Conservation (phyloP, 2,888 invertebrate species). For the Disparrhopalites patrizii region DNA sequence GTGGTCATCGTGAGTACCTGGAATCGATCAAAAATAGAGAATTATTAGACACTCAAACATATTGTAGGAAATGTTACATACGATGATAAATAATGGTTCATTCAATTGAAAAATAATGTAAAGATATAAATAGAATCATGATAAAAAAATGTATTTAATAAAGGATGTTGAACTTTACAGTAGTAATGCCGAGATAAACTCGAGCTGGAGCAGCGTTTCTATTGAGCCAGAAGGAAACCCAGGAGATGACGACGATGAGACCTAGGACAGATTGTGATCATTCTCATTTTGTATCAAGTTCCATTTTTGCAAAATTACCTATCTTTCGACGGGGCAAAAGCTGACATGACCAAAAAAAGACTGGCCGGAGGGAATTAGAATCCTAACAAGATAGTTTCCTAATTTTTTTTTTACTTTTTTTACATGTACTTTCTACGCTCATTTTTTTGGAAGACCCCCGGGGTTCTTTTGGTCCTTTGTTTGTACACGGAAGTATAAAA, state of each 20-base stretch:
- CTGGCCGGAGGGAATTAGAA: too few species aligned
- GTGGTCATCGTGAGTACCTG: constrained; percentile 89
- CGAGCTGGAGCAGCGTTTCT: constrained; percentile 79
- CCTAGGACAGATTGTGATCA: constrained; percentile 54
- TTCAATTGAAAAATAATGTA: background rate
- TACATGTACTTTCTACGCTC: too few species aligned
- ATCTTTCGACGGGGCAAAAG: too few species aligned
- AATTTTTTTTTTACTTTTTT: too few species aligned
- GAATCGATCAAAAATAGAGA: background rate
- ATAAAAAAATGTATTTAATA: background rate
- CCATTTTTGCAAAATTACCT: too few species aligned
- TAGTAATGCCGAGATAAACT: constrained; percentile 89
- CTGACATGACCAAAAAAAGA: too few species aligned
- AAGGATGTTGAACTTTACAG: constrained; percentile 54
- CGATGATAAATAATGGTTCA: background rate
- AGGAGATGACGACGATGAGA: constrained; percentile 93
- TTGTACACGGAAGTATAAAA: too few species aligned
- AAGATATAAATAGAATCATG: background rate
- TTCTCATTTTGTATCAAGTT: too few species aligned
- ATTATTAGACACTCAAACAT: background rate
- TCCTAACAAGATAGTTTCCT: too few species aligned
- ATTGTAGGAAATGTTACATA: background rate
- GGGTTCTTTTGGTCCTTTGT: too few species aligned
- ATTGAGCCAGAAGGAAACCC: constrained; percentile 96
- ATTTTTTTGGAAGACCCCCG: too few species aligned